Conservation (phyloP, 2,797 vertebrate species). For the Acrocephalus scirpaceus region DNA sequence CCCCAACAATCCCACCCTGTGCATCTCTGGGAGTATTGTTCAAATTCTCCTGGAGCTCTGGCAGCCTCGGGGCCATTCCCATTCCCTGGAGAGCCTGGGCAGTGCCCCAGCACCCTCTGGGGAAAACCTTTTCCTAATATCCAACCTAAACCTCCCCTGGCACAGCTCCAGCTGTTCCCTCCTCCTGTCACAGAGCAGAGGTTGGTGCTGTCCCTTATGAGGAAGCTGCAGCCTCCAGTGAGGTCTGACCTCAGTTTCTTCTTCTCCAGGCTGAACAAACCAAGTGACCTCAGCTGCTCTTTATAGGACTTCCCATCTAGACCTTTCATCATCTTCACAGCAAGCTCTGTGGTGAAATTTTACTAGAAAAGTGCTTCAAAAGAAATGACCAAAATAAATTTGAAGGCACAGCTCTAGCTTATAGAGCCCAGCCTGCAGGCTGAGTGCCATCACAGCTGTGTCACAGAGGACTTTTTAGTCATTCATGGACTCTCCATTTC, state of each 20-base stretch:
- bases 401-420: background rate
- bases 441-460: background rate
- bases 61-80: background rate
- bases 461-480: background rate
- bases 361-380: background rate
- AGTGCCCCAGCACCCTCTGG: background rate
- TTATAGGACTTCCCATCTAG: background rate
- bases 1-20: background rate
- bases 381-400: background rate
- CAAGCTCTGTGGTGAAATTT: background rate
- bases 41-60: background rate
- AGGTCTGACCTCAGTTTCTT: background rate
- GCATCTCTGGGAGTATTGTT: accelerated
- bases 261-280: background rate
- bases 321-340: background rate
- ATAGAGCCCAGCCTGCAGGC: background rate
- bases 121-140: background rate
- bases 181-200: background rate
- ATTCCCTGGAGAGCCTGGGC: background rate
- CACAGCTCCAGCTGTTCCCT: background rate
- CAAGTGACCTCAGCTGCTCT: background rate
- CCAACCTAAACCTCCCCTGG: background rate
- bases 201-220: background rate
- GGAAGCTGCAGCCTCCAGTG: background rate
- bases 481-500: background rate